Base-by-base conservation (phyloP, 2,888 invertebrate genomes). In the Nemapogon koenigi region DNA sequence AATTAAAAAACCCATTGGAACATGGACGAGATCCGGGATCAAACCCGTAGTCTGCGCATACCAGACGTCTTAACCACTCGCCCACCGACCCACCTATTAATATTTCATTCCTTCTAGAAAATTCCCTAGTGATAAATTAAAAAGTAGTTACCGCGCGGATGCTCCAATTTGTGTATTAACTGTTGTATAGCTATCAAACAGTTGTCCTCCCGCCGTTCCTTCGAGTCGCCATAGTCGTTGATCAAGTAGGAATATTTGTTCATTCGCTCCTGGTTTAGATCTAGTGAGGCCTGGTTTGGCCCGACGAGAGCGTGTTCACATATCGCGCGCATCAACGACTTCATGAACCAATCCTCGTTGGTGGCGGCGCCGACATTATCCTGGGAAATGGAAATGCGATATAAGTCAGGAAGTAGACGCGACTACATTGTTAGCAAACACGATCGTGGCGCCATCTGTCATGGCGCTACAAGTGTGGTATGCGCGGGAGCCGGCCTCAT, bases 171-270 rank as follows among this genome's bases (percentile, higher is more conserved):
- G 57, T 87, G 81, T 51, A 91, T 84, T 43, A 93, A 81, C 43
- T 88, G 82, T 62, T 95, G 94, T 51, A 94, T 82, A 37, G 91
- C 92, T 63, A 88, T 89, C 48, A 96, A 80, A 56, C 91, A 92
- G 63, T 92, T 89, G 41, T 92, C 76, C 69, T 94, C 92, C 38
- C 85, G 81, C 28, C 83, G 71, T 41, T 85, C 81, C 48, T 85
- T 81, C 41, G 84, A 82, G 53, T 89, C 89, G 17, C 92, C 85
- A 56, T 86, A 90, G 38, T 86, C 85, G 46, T 82, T 80, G 44
- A 92, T 81, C 37, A 90, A 71, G 28, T 76, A 80, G 8, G 63
- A 62, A 46, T 73, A 79, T 46, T 70, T 71, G 49, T 58, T 62
- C 67, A 78, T 71, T 19, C 75, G 64, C 37, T 76, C 69, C 42